Percentiles rank a stretch among this genome's conserved stretches.
Evolutionary conservation across 2,113 vertebrate species (phyloP).

Genomic region (Vireo altiloquus): DNA sequence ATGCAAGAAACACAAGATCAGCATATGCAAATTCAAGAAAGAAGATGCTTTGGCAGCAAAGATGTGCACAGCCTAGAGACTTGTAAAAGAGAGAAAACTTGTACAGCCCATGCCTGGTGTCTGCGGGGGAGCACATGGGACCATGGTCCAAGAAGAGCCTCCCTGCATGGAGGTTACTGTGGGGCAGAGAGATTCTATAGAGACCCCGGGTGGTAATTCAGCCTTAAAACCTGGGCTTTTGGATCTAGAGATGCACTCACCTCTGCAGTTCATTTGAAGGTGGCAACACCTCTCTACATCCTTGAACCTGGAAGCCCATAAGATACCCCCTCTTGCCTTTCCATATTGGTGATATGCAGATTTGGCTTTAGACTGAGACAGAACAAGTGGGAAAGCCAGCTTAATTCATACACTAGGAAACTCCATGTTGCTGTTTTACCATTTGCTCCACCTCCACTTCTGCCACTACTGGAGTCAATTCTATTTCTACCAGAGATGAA

Average conservation of each 20-base stretch:
- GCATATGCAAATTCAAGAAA: neutral
- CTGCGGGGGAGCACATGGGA: rapidly evolving
- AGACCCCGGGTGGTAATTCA: neutral
- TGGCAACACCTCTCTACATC: neutral
- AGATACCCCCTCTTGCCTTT: neutral
- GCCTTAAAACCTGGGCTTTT: neutral
- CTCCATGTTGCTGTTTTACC: neutral
- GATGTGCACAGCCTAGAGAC: neutral
- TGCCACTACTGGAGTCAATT: neutral
- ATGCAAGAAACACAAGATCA: neutral
- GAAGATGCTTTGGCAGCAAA: neutral
- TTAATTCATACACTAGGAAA: neutral
- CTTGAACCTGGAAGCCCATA: neutral
- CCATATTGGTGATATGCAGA: neutral
- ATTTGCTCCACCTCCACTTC: neutral
- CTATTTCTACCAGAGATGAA: neutral
- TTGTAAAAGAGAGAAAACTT: neutral
- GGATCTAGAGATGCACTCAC: neutral
- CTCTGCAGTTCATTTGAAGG: neutral
- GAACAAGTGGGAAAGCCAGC: neutral
- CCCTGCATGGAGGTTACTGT: neutral
- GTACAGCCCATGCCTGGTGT: neutral
- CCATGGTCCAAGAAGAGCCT: no score
- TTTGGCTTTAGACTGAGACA: neutral
- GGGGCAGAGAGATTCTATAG: neutral